Evolutionary conservation across 2,113 vertebrate genomes (phyloP).

Genomic region (Python bivittatus): DNA sequence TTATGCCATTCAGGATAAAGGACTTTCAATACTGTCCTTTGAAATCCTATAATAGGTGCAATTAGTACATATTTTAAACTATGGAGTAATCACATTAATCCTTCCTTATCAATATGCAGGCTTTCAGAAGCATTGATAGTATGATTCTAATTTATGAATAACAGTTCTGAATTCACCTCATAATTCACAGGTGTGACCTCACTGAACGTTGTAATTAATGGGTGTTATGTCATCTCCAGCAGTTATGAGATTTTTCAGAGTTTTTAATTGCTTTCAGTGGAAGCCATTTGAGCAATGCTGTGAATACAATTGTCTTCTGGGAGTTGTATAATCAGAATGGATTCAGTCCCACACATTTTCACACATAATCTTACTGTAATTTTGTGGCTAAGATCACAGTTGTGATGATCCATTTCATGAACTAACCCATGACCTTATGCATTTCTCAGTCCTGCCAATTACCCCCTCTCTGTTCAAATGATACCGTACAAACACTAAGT

Average conservation of each 20-base stretch:
- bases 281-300: constrained; percentile 50
- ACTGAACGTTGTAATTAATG: constrained; percentile 45
- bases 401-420: not conserved
- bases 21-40: not conserved
- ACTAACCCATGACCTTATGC: not conserved
- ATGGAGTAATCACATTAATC: not conserved
- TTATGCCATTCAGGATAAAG: constrained; percentile 14
- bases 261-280: constrained; percentile 56
- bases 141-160: constrained; percentile 30
- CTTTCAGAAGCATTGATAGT: constrained; percentile 37
- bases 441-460: not conserved
- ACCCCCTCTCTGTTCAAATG: not conserved
- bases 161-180: constrained; percentile 42
- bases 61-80: not conserved
- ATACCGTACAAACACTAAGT: not conserved
- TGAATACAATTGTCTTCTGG: constrained; percentile 35
- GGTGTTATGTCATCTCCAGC: constrained; percentile 44
- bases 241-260: constrained; percentile 47
- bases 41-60: not conserved
- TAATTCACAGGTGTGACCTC: constrained; percentile 55
- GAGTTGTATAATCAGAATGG: constrained; percentile 28
- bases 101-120: constrained; percentile 1
- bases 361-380: not conserved
- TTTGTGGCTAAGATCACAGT: not conserved
- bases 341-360: constrained; percentile 8